Base-by-base conservation (phyloP, 2,888 invertebrate species). In the Lasioglossum vierecki region DNA sequence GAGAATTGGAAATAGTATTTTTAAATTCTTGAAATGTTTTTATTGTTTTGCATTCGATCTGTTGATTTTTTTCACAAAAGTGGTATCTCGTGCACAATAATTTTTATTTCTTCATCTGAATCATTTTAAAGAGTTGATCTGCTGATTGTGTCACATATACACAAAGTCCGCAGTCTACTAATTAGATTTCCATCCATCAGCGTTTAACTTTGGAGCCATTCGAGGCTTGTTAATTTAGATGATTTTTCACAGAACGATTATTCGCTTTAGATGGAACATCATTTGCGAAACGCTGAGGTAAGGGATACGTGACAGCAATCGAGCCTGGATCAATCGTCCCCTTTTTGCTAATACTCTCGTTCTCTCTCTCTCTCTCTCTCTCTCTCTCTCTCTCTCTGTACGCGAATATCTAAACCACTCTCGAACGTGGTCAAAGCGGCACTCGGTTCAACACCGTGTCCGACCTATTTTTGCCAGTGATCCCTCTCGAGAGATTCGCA, bases 401-500 rank as follows among this genome's bases (percentile, higher is more conserved):
- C 15, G 18, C 22, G 49, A 57, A 30, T 68, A 30, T 26, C n/a
- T 18, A 68, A 15, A 74, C 35, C 30, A 30, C 11, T 11, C 13
- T 73, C 53, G 26, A 46, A 18, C 49, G 22, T 26, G 73, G 22
- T n/a, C 73, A 35, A 49, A 30, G 18, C 49, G 49, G 49, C 44
- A 30, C 44, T 79, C 35, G 66, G 46, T 66, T 15, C 49, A 35
- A 35, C 49, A 22, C 26, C 18, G 39, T 46, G 15, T 76, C 39
- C 76, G 30, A 63, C 30, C 76, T 66, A 80, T 80, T 76, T 70
- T 80, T 57, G 77, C 35, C 39, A 44, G 35, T 18, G 82, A 80
- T 73, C 71, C 49, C 83, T 26, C 82, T 44, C 30, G 75, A 73
- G 76, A 77, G 83, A 18, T n/a, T 41, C n/a, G 53, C 70, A 57